A percentile compares a stretch with the other conserved stretches of the same genome.
Conservation (phyloP, 1,140 invertebrate genomes). For the Nephotettix cincticeps region DNA sequence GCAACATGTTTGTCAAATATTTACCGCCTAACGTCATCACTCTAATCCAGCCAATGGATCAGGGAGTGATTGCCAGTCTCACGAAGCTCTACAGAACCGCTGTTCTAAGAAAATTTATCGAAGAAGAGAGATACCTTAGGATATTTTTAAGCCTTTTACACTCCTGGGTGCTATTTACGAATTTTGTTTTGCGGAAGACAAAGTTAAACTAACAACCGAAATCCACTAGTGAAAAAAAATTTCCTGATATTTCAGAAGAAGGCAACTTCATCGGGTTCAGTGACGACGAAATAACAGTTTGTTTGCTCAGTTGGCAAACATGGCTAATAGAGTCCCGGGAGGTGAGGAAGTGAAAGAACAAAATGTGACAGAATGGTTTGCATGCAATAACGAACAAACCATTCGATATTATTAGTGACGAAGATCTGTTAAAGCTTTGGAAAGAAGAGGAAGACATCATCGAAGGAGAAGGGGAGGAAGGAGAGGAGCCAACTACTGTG, state of each 20-base stretch:
- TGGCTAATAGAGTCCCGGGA: no score
- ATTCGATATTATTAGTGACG: no score
- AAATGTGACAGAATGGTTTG: no score
- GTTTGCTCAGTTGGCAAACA: no score
- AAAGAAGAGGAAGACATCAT: background rate
- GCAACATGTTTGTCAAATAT: conserved; percentile 17
- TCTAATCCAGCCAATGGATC: background rate
- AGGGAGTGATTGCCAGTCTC: background rate
- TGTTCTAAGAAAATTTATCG: no score
- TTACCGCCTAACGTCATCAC: conserved; percentile 16
- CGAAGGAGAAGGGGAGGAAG: background rate
- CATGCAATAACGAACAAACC: background rate
- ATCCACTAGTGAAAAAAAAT: background rate
- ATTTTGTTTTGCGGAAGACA: conserved; percentile 38
- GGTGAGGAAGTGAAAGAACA: background rate
- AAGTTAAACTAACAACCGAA: background rate
- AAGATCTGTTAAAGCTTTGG: no score
- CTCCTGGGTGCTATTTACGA: background rate
- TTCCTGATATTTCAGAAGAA: background rate
- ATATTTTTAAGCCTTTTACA: background rate
- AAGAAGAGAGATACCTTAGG: background rate
- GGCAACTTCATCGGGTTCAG: no score
- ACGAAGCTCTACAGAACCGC: background rate
- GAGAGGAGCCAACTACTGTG: no score
- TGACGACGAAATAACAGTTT: no score